These are phyloP conservation scores for Mohoua ochrocephala DNA, from an alignment of 2,113 vertebrate species.

Conservation along the genomic window DNA sequence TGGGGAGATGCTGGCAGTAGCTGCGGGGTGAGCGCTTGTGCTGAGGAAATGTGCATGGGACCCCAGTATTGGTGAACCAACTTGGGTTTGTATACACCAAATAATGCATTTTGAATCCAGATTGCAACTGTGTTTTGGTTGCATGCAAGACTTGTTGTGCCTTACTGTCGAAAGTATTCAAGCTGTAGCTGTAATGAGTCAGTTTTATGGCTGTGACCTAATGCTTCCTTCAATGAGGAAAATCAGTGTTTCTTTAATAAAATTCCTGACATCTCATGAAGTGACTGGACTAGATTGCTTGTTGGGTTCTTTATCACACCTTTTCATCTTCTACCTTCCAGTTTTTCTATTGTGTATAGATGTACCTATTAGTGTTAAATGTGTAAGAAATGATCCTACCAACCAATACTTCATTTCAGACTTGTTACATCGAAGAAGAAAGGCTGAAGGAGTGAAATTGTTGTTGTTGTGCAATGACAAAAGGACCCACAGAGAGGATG, in stretches of 20 bases:
- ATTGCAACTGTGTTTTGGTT: neutral
- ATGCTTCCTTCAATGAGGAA: neutral
- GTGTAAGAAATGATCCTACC: neutral
- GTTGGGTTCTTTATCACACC: neutral
- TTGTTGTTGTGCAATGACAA: neutral
- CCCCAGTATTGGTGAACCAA: neutral
- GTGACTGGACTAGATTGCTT: neutral
- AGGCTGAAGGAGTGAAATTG: neutral
- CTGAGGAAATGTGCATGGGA: accelerated
- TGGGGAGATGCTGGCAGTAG: neutral
- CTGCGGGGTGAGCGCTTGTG: neutral
- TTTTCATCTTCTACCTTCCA: neutral
- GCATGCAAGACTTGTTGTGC: neutral
- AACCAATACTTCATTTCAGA: neutral
- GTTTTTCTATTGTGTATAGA: neutral
- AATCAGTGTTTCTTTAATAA: neutral
- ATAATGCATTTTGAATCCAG: neutral
- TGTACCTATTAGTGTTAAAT: neutral
- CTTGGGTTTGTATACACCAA: neutral
- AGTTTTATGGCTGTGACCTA: neutral
- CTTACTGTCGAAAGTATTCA: neutral
- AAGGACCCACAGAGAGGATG: neutral
- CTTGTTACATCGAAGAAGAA: neutral
- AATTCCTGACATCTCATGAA: neutral
- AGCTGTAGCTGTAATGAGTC: neutral